Conservation (phyloP, 2,888 invertebrate genomes). For the Argyresthia albistria region DNA sequence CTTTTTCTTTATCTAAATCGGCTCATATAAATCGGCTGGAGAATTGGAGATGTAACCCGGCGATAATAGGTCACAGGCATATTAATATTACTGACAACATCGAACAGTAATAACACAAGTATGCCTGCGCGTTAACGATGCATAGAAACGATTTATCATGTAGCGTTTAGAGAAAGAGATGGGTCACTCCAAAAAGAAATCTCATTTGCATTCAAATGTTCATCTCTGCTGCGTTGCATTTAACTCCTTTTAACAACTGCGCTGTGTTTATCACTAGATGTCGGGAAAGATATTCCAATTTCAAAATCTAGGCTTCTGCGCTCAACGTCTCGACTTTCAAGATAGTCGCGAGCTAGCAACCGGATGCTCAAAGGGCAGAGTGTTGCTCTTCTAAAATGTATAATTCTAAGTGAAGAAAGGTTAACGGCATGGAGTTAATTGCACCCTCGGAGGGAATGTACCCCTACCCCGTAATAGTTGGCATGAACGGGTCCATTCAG, state of each 20-base stretch:
- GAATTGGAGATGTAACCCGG: conserved; percentile 41
- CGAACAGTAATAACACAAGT: conserved; percentile 46
- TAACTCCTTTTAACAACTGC: conserved; percentile 54
- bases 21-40: background rate
- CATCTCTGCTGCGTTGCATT: conserved; percentile 37
- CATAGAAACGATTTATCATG: conserved; percentile 59
- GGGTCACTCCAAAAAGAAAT: conserved; percentile 52
- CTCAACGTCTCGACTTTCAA: conserved; percentile 42
- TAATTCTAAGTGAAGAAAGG: conserved; percentile 29
- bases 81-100: conserved; percentile 66
- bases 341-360: conserved; percentile 23
- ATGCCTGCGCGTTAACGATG: conserved; percentile 52
- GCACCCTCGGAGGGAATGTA: conserved; percentile 30
- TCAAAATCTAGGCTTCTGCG: background rate
- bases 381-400: conserved; percentile 18
- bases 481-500: conserved; percentile 41
- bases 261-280: conserved; percentile 27
- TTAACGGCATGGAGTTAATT: conserved; percentile 28
- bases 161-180: conserved; percentile 49
- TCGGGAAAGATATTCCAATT: no score
- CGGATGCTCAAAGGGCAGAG: background rate
- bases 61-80: conserved; percentile 60
- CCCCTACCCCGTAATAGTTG: conserved; percentile 19
- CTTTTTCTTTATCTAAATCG: conserved; percentile 9
- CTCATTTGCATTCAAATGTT: conserved; percentile 56